Percentiles rank a stretch among this genome's conserved stretches.
phyloP scores from a whole-genome alignment of 2,888 invertebrate genomes.

The Plebejus argus region DNA sequence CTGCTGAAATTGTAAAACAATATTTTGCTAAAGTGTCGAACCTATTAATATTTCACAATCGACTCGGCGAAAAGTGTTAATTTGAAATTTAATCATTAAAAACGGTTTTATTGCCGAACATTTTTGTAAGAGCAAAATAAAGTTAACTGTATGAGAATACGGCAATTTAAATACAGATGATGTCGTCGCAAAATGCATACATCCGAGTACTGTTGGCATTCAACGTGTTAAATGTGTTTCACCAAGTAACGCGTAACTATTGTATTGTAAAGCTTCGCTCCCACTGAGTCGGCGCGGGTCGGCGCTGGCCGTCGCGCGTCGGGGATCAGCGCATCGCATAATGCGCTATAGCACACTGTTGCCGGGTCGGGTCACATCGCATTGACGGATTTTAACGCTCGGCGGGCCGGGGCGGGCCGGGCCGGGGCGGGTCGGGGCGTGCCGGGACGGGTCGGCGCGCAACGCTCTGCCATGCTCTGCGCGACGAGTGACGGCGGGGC shows the following conservation, averaged over 20 bases:
- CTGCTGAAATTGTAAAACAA: neutral
- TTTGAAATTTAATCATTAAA: neutral
- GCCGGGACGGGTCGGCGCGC: too few species aligned
- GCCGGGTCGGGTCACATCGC: too few species aligned
- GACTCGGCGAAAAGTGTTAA: neutral
- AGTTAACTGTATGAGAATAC: neutral
- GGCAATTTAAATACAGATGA: neutral
- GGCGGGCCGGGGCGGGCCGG: too few species aligned
- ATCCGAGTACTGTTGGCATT: neutral
- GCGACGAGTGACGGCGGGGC: too few species aligned
- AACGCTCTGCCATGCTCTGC: too few species aligned
- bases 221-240: neutral
- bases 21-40: neutral
- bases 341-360: too few species aligned
- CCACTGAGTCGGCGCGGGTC: too few species aligned
- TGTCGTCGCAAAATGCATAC: neutral
- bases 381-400: too few species aligned
- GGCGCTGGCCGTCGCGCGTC: too few species aligned
- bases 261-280: too few species aligned
- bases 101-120: neutral
- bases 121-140: conserved; percentile 3
- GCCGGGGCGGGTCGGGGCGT: too few species aligned
- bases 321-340: too few species aligned
- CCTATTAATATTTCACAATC: neutral
- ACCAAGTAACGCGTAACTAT: neutral